Evolutionary conservation across 1,140 invertebrate genomes (phyloP).

Genomic region (Scaptomyza pallida): DNA sequence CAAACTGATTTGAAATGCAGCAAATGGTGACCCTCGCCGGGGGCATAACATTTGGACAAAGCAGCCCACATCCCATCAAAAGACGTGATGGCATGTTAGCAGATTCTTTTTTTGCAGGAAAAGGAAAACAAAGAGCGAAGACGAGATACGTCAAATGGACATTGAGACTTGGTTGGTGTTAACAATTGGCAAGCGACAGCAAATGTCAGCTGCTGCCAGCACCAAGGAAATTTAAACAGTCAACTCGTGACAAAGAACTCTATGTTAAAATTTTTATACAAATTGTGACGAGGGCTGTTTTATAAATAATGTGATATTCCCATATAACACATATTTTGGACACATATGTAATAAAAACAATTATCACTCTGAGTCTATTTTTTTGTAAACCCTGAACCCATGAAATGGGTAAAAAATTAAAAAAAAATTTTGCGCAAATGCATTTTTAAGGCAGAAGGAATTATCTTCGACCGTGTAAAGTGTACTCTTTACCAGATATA

Average conservation of each 20-base stretch:
- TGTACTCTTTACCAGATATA: too few relatives aligned
- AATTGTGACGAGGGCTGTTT: conserved; percentile 20
- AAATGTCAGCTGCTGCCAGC: conserved; percentile 52
- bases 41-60: conserved; percentile 45
- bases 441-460: too few relatives aligned
- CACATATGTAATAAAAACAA: not conserved
- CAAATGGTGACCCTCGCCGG: conserved; percentile 41
- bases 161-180: conserved; percentile 22
- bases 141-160: conserved; percentile 3
- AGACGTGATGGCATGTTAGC: conserved; percentile 71
- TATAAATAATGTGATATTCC: conserved; percentile 5
- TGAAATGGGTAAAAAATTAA: too few relatives aligned
- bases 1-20: conserved; percentile 79
- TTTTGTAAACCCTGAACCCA: not conserved
- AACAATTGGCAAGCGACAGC: conserved; percentile 41
- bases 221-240: conserved; percentile 47
- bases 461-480: too few relatives aligned
- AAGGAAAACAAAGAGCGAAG: not conserved
- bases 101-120: conserved; percentile 33
- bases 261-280: conserved; percentile 28
- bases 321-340: not conserved
- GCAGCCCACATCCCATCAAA: conserved; percentile 25
- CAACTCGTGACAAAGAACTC: too few relatives aligned
- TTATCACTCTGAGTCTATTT: too few relatives aligned
- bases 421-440: too few relatives aligned